These are phyloP conservation scores for Platycheirus albimanus DNA, from an alignment of 2,888 invertebrate genomes.

Conservation along the genomic window DNA sequence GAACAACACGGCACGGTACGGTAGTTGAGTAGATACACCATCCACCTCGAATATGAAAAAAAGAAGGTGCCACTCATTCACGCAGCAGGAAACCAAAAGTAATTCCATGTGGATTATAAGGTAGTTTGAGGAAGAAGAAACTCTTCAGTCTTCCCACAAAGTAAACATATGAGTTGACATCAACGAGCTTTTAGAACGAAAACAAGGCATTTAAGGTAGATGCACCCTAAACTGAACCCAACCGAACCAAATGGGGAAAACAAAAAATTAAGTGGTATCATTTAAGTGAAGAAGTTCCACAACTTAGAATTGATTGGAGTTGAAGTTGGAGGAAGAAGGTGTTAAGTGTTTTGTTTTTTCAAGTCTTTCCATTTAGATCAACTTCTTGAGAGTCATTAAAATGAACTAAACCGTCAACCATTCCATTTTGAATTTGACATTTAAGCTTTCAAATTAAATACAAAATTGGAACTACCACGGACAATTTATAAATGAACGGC, in stretches of 20 bases:
- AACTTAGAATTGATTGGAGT: background rate
- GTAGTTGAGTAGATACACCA: constrained; percentile 35
- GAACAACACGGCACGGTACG: constrained; percentile 22
- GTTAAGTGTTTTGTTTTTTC: constrained; percentile 46
- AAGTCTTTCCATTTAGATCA: background rate
- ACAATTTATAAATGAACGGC: no score
- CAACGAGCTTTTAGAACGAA: constrained; percentile 34
- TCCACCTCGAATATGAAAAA: constrained; percentile 28
- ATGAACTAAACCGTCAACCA: background rate
- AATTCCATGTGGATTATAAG: constrained; percentile 14
- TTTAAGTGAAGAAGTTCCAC: constrained; percentile 8
- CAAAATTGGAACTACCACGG: background rate
- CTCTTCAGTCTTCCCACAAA: background rate
- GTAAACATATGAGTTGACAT: constrained; percentile 21
- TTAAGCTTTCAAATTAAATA: constrained; percentile 1
- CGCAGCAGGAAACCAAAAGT: constrained; percentile 22
- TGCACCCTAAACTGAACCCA: background rate
- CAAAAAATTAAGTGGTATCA: constrained; percentile 16
- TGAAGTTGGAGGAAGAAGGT: constrained; percentile 15
- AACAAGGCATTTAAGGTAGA: constrained; percentile 4
- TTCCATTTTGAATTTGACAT: background rate
- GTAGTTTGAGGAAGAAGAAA: constrained; percentile 10
- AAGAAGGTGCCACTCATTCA: constrained; percentile 40
- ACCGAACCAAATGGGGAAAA: constrained; percentile 1
- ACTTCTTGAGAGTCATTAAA: background rate